Evolutionary conservation across 92 coral and sea anemone species (phyloP), one percentile per base, ranked within the genome.

Genomic region (Ricordea florida): DNA sequence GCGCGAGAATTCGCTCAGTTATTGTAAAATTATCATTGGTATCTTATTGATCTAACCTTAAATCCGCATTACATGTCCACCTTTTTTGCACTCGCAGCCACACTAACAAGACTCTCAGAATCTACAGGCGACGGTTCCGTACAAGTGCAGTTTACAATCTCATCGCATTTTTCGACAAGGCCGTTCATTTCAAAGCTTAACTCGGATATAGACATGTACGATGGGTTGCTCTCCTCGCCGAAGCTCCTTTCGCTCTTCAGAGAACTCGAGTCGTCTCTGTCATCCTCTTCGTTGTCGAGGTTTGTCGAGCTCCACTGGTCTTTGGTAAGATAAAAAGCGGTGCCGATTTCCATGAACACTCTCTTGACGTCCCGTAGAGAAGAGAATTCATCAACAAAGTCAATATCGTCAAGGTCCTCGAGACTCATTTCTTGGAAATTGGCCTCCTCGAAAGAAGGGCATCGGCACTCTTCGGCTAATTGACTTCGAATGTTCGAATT

Each of bases 241-340:
- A 22, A 3, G 24, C 75, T 68, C 75, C 75, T 49, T 26, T 48
- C 75, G 46, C 75, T 35, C 15, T 20, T 50, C 11, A 35, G 24
- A 13, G 75, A 68, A 15, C 35, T 6, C 5, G 11, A 20, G 5
- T 68, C 62, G 4, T 33, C 62, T 23, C 48, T 23, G 20, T 68
- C 75, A 26, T 52, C 63, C 7, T 34, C 37, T 13, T 21, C 21
- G 1, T 26, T 27, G n/a, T 18, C 22, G 10, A 69, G 9, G 20
- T 63, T 51, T 9, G 27, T 11, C 18, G 73, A 66, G 31, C 73
- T 66, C 73, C 73, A 46, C 29, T 69, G 6, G 17, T 69, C 25
- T 10, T 69, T 10, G 2, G 13, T 31, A 0, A 69, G 32, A 17
- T 50, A 51, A 16, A 10, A 37, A 8, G 17, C 4, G n/a, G 38